A percentile compares a stretch with the other conserved stretches of the same genome.
Evolutionary conservation across 2,797 vertebrate species (phyloP).

Genomic region (Enteromius afrohamiltoni): DNA sequence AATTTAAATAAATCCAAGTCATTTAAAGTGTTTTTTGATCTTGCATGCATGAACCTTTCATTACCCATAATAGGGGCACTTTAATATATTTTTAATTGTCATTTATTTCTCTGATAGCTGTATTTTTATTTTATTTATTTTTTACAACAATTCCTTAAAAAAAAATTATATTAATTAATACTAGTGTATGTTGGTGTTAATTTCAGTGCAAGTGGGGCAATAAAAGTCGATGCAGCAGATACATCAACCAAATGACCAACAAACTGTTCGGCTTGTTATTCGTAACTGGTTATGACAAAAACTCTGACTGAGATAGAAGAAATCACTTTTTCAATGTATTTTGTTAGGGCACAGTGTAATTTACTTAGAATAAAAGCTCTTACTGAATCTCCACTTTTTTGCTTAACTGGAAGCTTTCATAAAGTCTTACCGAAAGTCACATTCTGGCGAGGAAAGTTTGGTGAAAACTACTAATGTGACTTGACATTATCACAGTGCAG

Average conservation of each 20-base stretch:
- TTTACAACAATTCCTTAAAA: neutral
- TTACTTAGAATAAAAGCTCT: slow-evolving; percentile 13
- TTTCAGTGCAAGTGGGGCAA: neutral
- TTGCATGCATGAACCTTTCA: too few species aligned
- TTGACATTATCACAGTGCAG: slow-evolving; percentile 27
- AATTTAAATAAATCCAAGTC: too few species aligned
- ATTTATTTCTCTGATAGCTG: neutral
- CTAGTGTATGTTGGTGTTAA: neutral
- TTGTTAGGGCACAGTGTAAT: slow-evolving; percentile 1
- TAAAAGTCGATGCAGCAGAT: neutral
- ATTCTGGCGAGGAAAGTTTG: neutral
- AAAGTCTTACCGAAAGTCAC: neutral
- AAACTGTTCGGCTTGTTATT: neutral
- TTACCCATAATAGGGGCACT: too few species aligned
- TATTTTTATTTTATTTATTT: neutral
- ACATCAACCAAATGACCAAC: neutral
- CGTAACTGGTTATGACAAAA: neutral
- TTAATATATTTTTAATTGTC: neutral
- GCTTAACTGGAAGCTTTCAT: slow-evolving; percentile 51
- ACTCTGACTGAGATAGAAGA: neutral
- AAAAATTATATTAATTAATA: neutral
- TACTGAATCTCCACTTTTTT: neutral
- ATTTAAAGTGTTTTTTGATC: too few species aligned
- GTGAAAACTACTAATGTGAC: slow-evolving; percentile 38
- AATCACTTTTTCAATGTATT: neutral